Conservation (phyloP, 2,888 invertebrate species). For the Geophilus truncorum region DNA sequence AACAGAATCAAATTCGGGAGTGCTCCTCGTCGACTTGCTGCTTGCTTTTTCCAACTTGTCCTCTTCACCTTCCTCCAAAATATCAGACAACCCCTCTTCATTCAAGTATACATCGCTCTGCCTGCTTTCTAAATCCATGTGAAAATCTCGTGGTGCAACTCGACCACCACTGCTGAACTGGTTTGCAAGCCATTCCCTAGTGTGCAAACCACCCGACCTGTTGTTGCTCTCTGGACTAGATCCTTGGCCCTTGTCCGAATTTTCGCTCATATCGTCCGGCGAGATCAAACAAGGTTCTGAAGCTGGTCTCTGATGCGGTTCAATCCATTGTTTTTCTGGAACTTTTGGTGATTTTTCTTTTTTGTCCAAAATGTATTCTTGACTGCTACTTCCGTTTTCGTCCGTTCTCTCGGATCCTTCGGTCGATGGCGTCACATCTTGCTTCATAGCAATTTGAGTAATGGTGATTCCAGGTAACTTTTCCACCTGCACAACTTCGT, state of each 20-base stretch:
- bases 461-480: slow-evolving; percentile 60
- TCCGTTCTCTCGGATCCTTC: slow-evolving; percentile 57
- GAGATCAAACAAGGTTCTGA: slow-evolving; percentile 47
- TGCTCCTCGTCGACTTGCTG: slow-evolving; percentile 68
- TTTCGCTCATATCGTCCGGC: slow-evolving; percentile 44
- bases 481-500: slow-evolving; percentile 39
- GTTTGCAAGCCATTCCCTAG: slow-evolving; percentile 74
- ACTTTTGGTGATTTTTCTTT: not conserved
- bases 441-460: slow-evolving; percentile 59
- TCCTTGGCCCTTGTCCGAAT: slow-evolving; percentile 30
- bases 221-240: slow-evolving; percentile 44
- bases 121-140: slow-evolving; percentile 42
- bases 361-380: slow-evolving; percentile 51
- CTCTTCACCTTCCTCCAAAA: slow-evolving; percentile 66
- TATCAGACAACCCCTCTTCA: slow-evolving; percentile 69
- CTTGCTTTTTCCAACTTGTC: slow-evolving; percentile 60
- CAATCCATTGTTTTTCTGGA: not conserved
- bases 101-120: slow-evolving; percentile 57
- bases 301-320: slow-evolving; percentile 37
- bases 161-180: slow-evolving; percentile 70
- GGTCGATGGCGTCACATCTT: slow-evolving; percentile 58
- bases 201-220: not conserved
- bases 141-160: slow-evolving; percentile 47
- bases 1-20: slow-evolving; percentile 79
- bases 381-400: slow-evolving; percentile 56